These are phyloP conservation scores for Astyanax mexicanus DNA, from an alignment of 2,797 vertebrate genomes.

Conservation along the genomic window DNA sequence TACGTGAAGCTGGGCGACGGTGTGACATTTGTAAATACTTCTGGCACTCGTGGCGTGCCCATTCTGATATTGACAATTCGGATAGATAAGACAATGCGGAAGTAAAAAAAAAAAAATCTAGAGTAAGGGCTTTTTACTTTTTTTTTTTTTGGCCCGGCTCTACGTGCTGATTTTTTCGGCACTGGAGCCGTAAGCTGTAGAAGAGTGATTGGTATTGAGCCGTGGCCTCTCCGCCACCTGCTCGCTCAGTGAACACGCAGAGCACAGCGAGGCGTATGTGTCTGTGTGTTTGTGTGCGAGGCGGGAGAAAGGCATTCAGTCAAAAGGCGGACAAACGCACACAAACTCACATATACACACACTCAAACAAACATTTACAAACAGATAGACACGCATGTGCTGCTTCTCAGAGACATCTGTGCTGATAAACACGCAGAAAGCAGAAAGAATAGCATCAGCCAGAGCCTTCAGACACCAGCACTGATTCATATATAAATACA, in stretches of 20 bases:
- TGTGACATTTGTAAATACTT: background rate
- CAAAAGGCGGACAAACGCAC: background rate
- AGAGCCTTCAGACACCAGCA: background rate
- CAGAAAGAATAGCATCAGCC: constrained; percentile 10
- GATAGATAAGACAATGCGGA: constrained; percentile 31
- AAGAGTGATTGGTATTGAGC: constrained; percentile 28
- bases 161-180: constrained; percentile 6
- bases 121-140: background rate
- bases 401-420: background rate
- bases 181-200: background rate
- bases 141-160: background rate
- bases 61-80: constrained; percentile 17
- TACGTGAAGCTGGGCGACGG: constrained; percentile 2
- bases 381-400: background rate
- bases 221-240: background rate
- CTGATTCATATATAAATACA: background rate
- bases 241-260: constrained; percentile 24
- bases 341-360: background rate
- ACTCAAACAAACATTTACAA: background rate
- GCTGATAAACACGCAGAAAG: constrained; percentile 2
- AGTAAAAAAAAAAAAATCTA: background rate
- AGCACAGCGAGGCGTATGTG: constrained; percentile 13
- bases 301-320: background rate
- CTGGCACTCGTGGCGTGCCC: background rate
- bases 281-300: no score